A percentile compares a stretch with the other conserved stretches of the same genome.
Conservation (phyloP, 2,888 invertebrate species). For the Idaea biselata region DNA sequence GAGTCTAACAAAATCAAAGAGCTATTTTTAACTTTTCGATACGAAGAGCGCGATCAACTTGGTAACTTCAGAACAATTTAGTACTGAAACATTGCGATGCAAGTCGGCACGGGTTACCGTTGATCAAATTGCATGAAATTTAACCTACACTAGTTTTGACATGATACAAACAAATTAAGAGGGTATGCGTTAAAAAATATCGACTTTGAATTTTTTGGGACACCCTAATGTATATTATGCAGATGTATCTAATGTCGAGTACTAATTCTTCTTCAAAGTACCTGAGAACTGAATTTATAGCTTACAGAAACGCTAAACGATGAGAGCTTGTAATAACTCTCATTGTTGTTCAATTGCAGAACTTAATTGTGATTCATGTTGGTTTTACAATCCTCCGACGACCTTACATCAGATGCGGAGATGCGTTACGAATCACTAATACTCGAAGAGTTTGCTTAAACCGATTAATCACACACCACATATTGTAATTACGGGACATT, state of each 20-base stretch:
- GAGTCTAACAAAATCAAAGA: too few species aligned
- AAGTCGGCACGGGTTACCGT: too few species aligned
- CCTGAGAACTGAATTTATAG: constrained; percentile 9
- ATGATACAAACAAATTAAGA: too few species aligned
- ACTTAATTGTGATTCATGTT: constrained; percentile 59
- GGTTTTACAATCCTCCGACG: constrained; percentile 50
- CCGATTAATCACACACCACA: constrained; percentile 51
- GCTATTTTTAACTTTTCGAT: too few species aligned
- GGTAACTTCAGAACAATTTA: too few species aligned
- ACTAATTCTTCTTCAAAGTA: background rate
- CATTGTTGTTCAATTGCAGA: constrained; percentile 30
- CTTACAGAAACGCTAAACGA: constrained; percentile 12
- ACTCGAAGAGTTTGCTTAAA: constrained; percentile 56
- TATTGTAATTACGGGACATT: constrained; percentile 25
- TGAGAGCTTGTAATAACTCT: constrained; percentile 15
- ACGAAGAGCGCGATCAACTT: too few species aligned
- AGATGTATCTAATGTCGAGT: background rate
- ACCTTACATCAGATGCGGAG: constrained; percentile 45
- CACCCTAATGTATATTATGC: too few species aligned
- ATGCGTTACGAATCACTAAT: constrained; percentile 60
- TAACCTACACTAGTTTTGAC: too few species aligned
- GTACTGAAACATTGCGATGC: too few species aligned
- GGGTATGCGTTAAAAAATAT: too few species aligned
- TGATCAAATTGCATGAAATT: too few species aligned
- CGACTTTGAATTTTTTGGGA: too few species aligned